These are phyloP conservation scores for Chiloscyllium plagiosum DNA, from an alignment of 2,113 vertebrate species.

Conservation along the genomic window DNA sequence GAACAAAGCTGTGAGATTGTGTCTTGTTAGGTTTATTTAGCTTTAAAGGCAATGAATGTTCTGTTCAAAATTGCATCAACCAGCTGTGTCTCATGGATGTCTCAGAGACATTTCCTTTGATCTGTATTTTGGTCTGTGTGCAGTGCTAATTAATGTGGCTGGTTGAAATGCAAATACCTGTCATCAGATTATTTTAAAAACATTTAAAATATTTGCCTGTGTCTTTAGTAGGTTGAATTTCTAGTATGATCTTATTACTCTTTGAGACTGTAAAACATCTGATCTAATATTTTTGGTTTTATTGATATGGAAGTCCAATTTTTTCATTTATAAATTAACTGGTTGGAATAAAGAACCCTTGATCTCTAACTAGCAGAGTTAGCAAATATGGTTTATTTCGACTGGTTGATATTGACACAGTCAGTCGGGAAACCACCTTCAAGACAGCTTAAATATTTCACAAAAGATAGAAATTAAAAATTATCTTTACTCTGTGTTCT, in stretches of 20 bases:
- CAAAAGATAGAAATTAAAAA: neutral
- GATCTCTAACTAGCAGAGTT: neutral
- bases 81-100: neutral
- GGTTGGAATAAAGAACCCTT: neutral
- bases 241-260: neutral
- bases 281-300: conserved; percentile 10
- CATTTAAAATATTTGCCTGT: neutral
- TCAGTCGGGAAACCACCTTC: neutral
- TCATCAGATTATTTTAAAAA: neutral
- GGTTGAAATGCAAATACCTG: conserved; percentile 20
- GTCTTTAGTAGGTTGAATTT: conserved; percentile 8
- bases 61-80: neutral
- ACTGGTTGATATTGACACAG: neutral
- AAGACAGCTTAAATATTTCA: neutral
- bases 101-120: neutral
- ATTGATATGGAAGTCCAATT: neutral
- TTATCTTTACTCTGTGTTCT: neutral
- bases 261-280: neutral
- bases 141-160: neutral
- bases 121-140: neutral
- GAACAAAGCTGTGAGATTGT: neutral
- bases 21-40: neutral
- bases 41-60: neutral
- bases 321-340: neutral
- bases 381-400: neutral